Base-by-base conservation (phyloP, 2,888 invertebrate genomes). In the Chaitophorus viminalis region DNA sequence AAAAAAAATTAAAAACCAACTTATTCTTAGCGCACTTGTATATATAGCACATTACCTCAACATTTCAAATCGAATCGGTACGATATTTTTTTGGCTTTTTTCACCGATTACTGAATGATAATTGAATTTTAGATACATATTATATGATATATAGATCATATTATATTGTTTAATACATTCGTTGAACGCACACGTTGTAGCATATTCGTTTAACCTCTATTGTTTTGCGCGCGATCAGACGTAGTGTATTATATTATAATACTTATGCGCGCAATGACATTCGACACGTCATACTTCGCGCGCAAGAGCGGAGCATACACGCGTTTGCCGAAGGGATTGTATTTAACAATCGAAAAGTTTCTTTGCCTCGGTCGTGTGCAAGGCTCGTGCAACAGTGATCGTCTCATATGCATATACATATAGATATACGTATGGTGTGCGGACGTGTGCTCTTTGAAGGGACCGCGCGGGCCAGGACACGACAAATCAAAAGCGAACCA, bases 401-500 rank as follows among this genome's bases (percentile, higher is more conserved):
- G 68, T 29, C 39, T 6, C 31, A 36, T 65, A n/a, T 8, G n/a
- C 3, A 65, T n/a, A n/a, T 39, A 81, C 14, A 81, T 46, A 68
- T 68, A 81, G 65, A 31, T 36, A 18, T 78, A 60, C 21, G 25
- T 60, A 60, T 54, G 5, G 18, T 46, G 29, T 31, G 33, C 68
- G 29, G 81, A 25, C 81, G 82, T 70, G 25, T 70, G 25, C 82
- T 46, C 31, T 82, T 70, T 70, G 31, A 82, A 52, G 21, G 31
- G 11, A 21, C 46, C 70, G 17, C 31, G 9, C n/a, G n/a, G n/a
- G 17, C 25, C 60, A 25, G 70, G 31, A 81, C 31, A 70, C 29
- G 70, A 82, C 82, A 82, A 82, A 82, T 82, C 70, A 82, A 82
- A 82, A 70, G 82, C 70, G 46, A 31, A 82, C 46, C 70, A 82